A percentile compares a stretch with the other conserved stretches of the same genome.
phyloP scores from a whole-genome alignment of 2,113 vertebrate genomes.

The Antechinus flavipes region DNA sequence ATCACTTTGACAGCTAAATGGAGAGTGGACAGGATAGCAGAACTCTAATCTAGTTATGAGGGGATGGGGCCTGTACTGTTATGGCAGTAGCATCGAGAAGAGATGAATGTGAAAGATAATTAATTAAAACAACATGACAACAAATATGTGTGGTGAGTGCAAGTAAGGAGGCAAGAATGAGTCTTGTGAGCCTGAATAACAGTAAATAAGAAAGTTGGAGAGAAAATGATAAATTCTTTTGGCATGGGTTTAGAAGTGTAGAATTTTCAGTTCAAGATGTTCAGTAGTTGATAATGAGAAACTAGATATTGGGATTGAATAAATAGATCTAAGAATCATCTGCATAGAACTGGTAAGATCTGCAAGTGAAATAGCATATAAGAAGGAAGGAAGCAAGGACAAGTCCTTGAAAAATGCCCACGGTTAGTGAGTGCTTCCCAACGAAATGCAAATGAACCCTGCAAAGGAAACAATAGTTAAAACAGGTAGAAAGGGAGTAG shows the following conservation, averaged over 20 bases:
- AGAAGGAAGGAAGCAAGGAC: neutral
- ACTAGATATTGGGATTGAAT: neutral
- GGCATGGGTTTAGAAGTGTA: neutral
- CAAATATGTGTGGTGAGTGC: neutral
- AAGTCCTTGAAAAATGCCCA: neutral
- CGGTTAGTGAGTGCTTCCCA: neutral
- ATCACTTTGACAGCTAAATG: neutral
- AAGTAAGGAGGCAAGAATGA: neutral
- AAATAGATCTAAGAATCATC: neutral
- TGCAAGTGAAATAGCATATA: neutral
- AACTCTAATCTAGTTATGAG: neutral
- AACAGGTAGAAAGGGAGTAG: neutral
- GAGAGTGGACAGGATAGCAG: neutral
- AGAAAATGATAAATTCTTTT: neutral
- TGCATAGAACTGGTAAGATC: neutral
- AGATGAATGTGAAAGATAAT: neutral
- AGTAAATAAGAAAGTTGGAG: neutral
- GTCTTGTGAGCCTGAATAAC: neutral
- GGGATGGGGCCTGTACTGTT: neutral
- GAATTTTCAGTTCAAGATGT: neutral
- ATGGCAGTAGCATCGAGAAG: neutral
- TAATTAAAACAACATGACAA: neutral
- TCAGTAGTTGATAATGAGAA: neutral
- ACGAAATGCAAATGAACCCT: neutral
- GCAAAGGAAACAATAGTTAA: neutral